Evolutionary conservation across 2,797 vertebrate genomes (phyloP), one percentile per base, ranked within the genome.

Genomic region (Bovichtus diacanthus): DNA sequence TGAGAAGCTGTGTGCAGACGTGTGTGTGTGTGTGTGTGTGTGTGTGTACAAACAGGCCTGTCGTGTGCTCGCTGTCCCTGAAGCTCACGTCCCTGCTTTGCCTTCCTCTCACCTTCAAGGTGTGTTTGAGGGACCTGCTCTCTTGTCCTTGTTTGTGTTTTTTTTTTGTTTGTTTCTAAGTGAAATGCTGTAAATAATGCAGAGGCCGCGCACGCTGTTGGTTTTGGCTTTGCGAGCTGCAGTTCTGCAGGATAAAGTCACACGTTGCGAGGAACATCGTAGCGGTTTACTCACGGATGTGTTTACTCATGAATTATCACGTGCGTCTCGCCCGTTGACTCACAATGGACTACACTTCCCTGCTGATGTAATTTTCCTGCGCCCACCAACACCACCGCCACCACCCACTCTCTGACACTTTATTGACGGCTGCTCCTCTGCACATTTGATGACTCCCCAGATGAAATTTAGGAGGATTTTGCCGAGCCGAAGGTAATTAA

Each of bases 401-500:
- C 62, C 73, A 73, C 85, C 88, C 87, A 87, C 80, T 80, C 83
- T 43, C 76, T 68, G 83, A 86, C 87, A 74, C 89, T 86, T 78
- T 75, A 83, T 82, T 78, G 66, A 82, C 71, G 82, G 84, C 82
- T 84, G 88, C 88, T 91, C 79, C 85, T 87, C 89, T 85, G 77
- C 85, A 84, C 87, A 80, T 88, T 87, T 89, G 91, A 95, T 88
- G 91, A 90, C 92, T 95, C 95, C 95, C 95, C 82, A 90, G 95
- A 91, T 95, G 90, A 94, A 95, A 93, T 95, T 95, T 95, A 95
- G 93, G 87, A 87, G 93, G 93, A 92, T 93, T 95, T 95, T 93
- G 90, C 92, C 89, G 91, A 89, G 94, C 94, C 94, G 94, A 95
- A 95, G 95, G 95, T 96, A 96, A 95, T 96, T 96, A 96, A 95